phyloP scores from a whole-genome alignment of 2,888 invertebrate species.

The Hoplodrina ambigua region DNA sequence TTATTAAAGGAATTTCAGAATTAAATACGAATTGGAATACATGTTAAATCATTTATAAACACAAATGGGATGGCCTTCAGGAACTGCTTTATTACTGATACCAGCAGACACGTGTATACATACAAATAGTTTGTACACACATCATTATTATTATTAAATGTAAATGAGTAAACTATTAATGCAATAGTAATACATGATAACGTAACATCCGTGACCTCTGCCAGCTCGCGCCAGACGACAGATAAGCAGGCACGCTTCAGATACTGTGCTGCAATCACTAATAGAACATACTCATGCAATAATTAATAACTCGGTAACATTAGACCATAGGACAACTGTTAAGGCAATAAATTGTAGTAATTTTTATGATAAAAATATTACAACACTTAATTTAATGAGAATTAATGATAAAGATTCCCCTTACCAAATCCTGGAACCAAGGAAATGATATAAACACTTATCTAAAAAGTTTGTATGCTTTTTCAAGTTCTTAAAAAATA shows the following conservation, averaged over 20 bases:
- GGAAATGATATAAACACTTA: neutral
- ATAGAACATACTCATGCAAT: neutral
- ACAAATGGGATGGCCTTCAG: constrained; percentile 24
- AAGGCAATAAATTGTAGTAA: neutral
- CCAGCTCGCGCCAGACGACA: constrained; percentile 37
- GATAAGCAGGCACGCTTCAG: constrained; percentile 52
- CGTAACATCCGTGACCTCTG: constrained; percentile 29
- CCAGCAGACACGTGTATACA: constrained; percentile 35
- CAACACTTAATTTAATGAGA: too few species aligned
- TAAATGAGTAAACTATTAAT: constrained; percentile 10
- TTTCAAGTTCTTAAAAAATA: neutral
- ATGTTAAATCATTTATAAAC: neutral
- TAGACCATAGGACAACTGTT: neutral
- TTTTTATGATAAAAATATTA: neutral
- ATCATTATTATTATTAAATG: constrained; percentile 14
- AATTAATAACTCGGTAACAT: neutral
- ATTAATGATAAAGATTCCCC: too few species aligned
- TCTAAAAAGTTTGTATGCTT: neutral
- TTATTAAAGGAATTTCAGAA: constrained; percentile 18
- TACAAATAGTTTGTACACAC: constrained; percentile 10
- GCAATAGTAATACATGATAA: constrained; percentile 28
- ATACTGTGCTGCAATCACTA: constrained; percentile 13
- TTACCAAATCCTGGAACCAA: neutral
- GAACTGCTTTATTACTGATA: constrained; percentile 1
- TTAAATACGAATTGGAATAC: constrained; percentile 19